These are phyloP conservation scores for Ivindomyrus marchei DNA, from an alignment of 2,113 vertebrate genomes.

Conservation along the genomic window DNA sequence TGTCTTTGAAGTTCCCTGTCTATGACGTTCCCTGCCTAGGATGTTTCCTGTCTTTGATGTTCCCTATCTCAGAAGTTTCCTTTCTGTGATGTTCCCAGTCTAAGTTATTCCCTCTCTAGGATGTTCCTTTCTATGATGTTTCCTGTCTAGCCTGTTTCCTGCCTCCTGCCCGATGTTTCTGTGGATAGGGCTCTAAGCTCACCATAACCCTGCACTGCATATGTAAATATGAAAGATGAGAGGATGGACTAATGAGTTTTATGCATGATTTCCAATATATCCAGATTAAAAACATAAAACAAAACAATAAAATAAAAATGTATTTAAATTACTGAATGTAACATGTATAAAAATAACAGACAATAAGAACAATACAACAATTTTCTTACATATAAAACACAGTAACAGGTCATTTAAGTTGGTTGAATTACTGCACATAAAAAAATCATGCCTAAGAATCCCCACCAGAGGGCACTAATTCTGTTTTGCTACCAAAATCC, in stretches of 20 bases:
- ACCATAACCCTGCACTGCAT: background rate
- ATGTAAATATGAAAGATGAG: background rate
- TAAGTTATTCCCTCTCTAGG: background rate
- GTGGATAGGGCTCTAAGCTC: background rate
- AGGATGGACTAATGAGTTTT: background rate
- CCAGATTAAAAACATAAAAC: background rate
- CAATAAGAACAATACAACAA: background rate
- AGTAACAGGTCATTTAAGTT: background rate
- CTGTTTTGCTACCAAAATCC: background rate
- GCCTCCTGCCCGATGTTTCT: background rate
- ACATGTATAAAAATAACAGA: background rate
- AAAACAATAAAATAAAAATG: background rate
- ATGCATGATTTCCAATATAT: background rate
- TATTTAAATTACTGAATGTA: background rate
- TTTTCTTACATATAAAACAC: background rate
- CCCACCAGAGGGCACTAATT: slow-evolving; percentile 7
- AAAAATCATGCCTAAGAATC: background rate
- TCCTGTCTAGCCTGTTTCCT: background rate
- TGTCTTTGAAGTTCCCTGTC: too few species aligned
- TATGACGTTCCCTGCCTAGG: too few species aligned
- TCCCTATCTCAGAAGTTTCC: background rate
- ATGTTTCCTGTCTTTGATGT: background rate
- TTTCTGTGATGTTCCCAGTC: background rate
- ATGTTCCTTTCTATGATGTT: background rate
- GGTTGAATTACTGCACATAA: background rate